Evolutionary conservation across 2,888 invertebrate species (phyloP).

Genomic region (Dendrolimus houi): DNA sequence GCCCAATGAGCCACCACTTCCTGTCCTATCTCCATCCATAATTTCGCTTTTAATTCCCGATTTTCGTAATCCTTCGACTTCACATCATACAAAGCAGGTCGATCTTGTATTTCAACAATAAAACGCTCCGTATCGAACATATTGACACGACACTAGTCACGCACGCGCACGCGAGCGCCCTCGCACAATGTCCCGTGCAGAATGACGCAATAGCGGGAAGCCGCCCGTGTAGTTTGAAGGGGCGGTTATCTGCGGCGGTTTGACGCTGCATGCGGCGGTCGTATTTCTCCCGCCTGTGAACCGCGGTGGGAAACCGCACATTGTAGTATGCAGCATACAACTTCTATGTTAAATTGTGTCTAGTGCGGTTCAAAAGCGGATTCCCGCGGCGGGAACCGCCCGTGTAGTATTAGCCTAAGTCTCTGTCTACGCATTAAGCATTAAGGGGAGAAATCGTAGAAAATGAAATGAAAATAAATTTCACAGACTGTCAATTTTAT

Average conservation of each 20-base stretch:
- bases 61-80: background rate
- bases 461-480: no score
- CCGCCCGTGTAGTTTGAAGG: background rate
- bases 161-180: background rate
- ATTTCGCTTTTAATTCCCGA: background rate
- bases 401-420: background rate
- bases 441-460: no score
- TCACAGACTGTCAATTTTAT: no score
- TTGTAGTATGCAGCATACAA: conserved; percentile 10
- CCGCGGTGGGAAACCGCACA: conserved; percentile 11
- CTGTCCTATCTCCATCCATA: background rate
- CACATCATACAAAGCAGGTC: background rate
- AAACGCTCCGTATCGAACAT: background rate
- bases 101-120: background rate
- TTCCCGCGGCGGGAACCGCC: conserved; percentile 1
- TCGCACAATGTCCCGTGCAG: background rate
- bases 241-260: conserved; percentile 8
- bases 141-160: background rate
- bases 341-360: background rate
- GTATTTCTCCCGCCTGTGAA: conserved; percentile 6
- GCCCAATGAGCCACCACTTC: no score
- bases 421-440: no score
- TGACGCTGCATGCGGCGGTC: conserved; percentile 10
- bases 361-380: background rate
- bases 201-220: conserved; percentile 2